A percentile compares a stretch with the other conserved stretches of the same genome.
Evolutionary conservation across 2,797 vertebrate species (phyloP).

Genomic region (Mastacembelus armatus): DNA sequence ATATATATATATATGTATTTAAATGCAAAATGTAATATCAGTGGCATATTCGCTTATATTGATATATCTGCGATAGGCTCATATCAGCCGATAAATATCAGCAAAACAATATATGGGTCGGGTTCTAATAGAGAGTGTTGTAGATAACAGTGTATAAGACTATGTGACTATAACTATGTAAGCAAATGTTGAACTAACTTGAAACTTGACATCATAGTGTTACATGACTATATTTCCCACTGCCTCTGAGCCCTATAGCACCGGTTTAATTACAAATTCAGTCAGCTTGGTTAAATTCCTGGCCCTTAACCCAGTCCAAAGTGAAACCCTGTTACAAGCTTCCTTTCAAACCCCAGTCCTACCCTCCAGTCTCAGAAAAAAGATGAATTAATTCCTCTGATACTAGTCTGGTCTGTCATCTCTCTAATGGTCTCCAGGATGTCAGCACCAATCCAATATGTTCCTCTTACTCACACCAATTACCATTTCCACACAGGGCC

Average conservation of each 20-base stretch:
- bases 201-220: conserved; percentile 2
- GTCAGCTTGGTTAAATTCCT: conserved; percentile 13
- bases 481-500: conserved; percentile 66
- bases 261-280: conserved; percentile 18
- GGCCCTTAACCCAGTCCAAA: conserved; percentile 6
- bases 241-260: conserved; percentile 1
- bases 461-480: conserved; percentile 74
- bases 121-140: not conserved
- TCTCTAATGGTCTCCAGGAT: conserved; percentile 69
- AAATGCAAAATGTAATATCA: no score
- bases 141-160: not conserved
- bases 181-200: no score
- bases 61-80: no score
- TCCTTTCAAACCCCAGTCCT: conserved; percentile 32
- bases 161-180: no score
- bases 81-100: no score
- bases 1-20: no score
- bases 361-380: conserved; percentile 43
- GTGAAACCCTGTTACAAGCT: conserved; percentile 12
- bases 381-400: conserved; percentile 69
- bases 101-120: no score
- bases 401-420: conserved; percentile 59
- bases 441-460: conserved; percentile 66
- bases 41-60: no score
- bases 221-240: no score